Evolutionary conservation across 2,113 vertebrate species (phyloP).

Genomic region (human (Homo sapiens)): GRCh38 chr3:110477001-110477500

Average conservation of each 20-base stretch:
- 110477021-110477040: neutral
- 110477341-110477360: conserved; percentile 38
- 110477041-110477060: neutral
- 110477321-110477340: neutral
- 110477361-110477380: neutral
- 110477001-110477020: neutral
- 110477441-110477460: neutral
- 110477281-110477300: conserved; percentile 12
- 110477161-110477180: conserved; percentile 19
- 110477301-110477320: neutral
- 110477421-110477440: neutral
- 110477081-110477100: neutral
- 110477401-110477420: neutral
- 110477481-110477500: neutral
- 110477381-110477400: conserved; percentile 35
- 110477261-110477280: conserved; percentile 30
- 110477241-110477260: conserved; percentile 34
- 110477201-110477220: conserved; percentile 28
- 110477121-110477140: neutral
- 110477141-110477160: neutral
- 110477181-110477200: conserved; percentile 15
- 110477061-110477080: neutral
- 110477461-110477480: neutral
- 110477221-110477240: conserved; percentile 26
- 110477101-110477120: neutral